phyloP scores from a whole-genome alignment of 2,888 invertebrate genomes.

The Spodoptera exigua region DNA sequence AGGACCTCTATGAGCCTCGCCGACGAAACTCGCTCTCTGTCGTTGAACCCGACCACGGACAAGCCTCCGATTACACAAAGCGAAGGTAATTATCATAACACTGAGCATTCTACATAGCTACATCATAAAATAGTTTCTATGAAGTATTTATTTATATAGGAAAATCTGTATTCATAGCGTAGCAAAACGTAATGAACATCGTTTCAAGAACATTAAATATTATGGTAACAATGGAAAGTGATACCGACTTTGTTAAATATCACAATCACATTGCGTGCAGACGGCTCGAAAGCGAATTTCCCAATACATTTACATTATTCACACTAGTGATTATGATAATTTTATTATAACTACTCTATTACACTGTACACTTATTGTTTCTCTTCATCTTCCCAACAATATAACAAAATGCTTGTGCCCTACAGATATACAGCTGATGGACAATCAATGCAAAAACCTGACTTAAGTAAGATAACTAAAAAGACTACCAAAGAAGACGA shows the following conservation, averaged over 20 bases:
- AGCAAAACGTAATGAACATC: conserved; percentile 1
- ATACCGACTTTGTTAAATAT: conserved; percentile 56
- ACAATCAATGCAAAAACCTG: conserved; percentile 88
- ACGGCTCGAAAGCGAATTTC: conserved; percentile 66
- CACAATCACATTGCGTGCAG: conserved; percentile 66
- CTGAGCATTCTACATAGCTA: background rate
- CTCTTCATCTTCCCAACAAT: conserved; percentile 27
- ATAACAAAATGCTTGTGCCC: conserved; percentile 31
- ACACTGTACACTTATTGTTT: conserved; percentile 38
- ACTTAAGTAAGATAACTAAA: conserved; percentile 87
- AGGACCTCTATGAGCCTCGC: conserved; percentile 88
- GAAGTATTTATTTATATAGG: background rate
- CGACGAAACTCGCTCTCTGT: conserved; percentile 90
- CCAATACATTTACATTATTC: conserved; percentile 54
- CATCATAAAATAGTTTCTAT: background rate
- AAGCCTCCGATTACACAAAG: conserved; percentile 91
- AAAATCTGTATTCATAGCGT: background rate
- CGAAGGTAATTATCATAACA: conserved; percentile 77
- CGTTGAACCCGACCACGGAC: conserved; percentile 91
- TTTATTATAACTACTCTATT: conserved; percentile 44
- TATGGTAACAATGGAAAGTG: conserved; percentile 60
- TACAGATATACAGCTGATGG: conserved; percentile 90
- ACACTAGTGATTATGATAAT: conserved; percentile 56
- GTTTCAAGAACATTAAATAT: conserved; percentile 1
- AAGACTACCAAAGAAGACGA: conserved; percentile 76